phyloP scores from a whole-genome alignment of 2,888 invertebrate genomes.

The Chouioia cunea region DNA sequence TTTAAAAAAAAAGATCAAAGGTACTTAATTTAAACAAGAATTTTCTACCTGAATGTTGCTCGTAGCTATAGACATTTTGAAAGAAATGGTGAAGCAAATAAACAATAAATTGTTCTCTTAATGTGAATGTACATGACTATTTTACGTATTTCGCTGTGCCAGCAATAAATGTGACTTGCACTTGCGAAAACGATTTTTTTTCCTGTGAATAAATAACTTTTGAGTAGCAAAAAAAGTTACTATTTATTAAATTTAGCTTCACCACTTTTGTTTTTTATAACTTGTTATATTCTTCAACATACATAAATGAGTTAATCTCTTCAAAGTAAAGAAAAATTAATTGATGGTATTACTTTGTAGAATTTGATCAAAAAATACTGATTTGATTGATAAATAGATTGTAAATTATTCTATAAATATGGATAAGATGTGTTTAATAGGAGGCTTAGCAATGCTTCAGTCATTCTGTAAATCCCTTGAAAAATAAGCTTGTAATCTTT shows the following conservation, averaged over 20 bases:
- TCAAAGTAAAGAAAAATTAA: too few species aligned
- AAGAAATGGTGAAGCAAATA: slow-evolving; percentile 36
- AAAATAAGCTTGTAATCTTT: too few species aligned
- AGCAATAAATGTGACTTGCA: slow-evolving; percentile 23
- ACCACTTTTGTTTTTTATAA: neutral
- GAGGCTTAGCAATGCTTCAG: too few species aligned
- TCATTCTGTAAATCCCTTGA: too few species aligned
- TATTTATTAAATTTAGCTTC: neutral
- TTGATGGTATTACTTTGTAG: too few species aligned
- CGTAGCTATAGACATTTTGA: slow-evolving; percentile 38
- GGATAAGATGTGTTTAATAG: too few species aligned
- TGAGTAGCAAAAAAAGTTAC: neutral
- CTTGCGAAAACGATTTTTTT: slow-evolving; percentile 18
- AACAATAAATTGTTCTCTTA: slow-evolving; percentile 19
- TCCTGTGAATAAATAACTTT: neutral
- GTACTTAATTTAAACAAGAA: neutral
- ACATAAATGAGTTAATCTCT: neutral
- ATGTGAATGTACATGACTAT: slow-evolving; percentile 35
- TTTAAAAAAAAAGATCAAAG: too few species aligned
- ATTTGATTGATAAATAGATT: too few species aligned
- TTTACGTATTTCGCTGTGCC: neutral
- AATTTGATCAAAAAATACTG: too few species aligned
- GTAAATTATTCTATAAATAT: too few species aligned
- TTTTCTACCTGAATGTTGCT: slow-evolving; percentile 29
- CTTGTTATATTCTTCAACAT: neutral